phyloP scores from a whole-genome alignment of 2,888 invertebrate genomes.

The Quadroppia sp. region DNA sequence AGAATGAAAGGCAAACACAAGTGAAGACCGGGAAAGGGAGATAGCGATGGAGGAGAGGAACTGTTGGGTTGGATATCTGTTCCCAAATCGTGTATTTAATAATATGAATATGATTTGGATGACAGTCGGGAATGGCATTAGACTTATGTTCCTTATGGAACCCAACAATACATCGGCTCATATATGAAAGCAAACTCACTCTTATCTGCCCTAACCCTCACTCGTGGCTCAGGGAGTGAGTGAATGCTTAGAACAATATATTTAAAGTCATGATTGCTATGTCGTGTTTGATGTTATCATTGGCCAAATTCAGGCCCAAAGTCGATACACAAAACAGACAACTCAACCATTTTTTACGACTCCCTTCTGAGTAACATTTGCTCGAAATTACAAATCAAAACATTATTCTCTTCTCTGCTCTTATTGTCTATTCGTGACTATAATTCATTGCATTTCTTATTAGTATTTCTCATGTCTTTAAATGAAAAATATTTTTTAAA shows the following conservation, averaged over 20 bases:
- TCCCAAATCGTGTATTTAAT: conserved; percentile 2
- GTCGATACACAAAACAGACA: not conserved
- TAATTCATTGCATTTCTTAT: not conserved
- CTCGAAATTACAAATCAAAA: not conserved
- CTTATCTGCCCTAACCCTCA: conserved; percentile 1
- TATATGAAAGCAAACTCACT: not conserved
- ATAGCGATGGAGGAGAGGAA: not conserved
- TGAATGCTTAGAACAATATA: conserved; percentile 25
- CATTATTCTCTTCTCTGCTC: not conserved
- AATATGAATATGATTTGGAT: conserved; percentile 31
- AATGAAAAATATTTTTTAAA: too few species aligned
- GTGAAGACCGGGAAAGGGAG: not conserved
- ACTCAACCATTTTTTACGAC: conserved; percentile 23
- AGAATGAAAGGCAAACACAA: conserved; percentile 5
- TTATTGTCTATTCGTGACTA: conserved; percentile 29
- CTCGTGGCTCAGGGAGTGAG: not conserved
- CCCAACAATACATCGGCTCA: not conserved
- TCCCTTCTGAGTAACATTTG: conserved; percentile 27
- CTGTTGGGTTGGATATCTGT: not conserved
- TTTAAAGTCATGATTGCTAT: conserved; percentile 25
- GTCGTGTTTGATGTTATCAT: conserved; percentile 32
- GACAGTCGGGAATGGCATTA: conserved; percentile 9
- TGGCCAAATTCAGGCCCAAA: not conserved
- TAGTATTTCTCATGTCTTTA: too few species aligned
- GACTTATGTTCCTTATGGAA: not conserved